Conservation (phyloP, 1,140 invertebrate genomes). For the Drosophila insularis region DNA sequence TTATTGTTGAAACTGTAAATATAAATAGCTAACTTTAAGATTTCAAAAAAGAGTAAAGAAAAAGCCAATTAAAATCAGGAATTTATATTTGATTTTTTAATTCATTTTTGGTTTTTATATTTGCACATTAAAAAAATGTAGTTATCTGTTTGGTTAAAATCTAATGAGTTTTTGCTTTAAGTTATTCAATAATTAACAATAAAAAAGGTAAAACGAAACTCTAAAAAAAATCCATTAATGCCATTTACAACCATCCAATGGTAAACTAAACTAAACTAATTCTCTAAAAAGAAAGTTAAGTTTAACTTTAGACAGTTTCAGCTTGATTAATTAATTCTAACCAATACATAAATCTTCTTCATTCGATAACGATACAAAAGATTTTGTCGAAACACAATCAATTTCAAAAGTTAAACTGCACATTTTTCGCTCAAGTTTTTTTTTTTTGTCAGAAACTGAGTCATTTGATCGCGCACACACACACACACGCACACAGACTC, state of each 20-base stretch:
- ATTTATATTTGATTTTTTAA: not conserved
- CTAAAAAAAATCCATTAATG: not conserved
- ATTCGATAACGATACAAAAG: constrained; percentile 23
- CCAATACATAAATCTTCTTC: not conserved
- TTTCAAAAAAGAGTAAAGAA: too few relatives aligned
- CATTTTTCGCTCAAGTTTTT: constrained; percentile 19
- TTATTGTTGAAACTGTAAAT: too few relatives aligned
- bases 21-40: too few relatives aligned
- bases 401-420: constrained; percentile 17
- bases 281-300: not conserved
- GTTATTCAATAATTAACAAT: too few relatives aligned
- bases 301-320: not conserved
- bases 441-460: constrained; percentile 27
- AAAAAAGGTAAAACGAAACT: too few relatives aligned
- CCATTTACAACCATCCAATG: not conserved
- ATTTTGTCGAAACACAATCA: constrained; percentile 21
- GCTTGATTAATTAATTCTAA: constrained; percentile 20
- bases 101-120: too few relatives aligned
- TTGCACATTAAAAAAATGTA: too few relatives aligned
- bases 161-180: too few relatives aligned
- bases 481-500: constrained; percentile 41
- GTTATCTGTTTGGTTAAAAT: too few relatives aligned
- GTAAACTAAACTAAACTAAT: not conserved
- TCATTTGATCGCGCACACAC: constrained; percentile 35
- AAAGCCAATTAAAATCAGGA: not conserved